Evolutionary conservation across 2,113 vertebrate genomes (phyloP).

Genomic region (Coturnix japonica): DNA sequence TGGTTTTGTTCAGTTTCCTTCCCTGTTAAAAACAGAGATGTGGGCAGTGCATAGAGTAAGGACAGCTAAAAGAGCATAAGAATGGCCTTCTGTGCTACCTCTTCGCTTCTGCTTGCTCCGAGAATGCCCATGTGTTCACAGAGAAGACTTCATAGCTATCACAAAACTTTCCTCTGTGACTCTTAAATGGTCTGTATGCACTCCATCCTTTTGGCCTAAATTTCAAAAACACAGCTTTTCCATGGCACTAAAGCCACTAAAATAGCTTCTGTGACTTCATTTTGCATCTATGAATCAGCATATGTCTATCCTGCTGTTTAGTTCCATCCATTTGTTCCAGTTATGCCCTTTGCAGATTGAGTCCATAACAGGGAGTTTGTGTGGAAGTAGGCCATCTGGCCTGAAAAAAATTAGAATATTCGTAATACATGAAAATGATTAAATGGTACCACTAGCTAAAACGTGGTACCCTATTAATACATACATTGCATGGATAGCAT

Average conservation of each 20-base stretch:
- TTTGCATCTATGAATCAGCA: neutral
- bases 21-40: neutral
- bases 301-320: neutral
- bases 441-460: neutral
- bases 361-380: neutral
- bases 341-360: neutral
- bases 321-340: neutral
- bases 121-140: neutral
- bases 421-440: neutral
- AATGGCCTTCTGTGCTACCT: neutral
- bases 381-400: neutral
- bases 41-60: neutral
- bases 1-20: neutral
- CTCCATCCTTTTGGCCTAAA: neutral
- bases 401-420: neutral
- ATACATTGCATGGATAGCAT: neutral
- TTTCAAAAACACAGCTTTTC: neutral
- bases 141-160: neutral
- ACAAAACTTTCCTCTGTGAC: neutral
- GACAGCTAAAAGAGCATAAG: neutral
- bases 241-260: neutral
- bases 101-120: neutral
- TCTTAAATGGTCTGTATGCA: neutral
- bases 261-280: neutral
- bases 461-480: neutral